Percentiles rank a stretch among this genome's conserved stretches.
phyloP scores from a whole-genome alignment of 2,797 vertebrate genomes.

The Sciurus carolinensis region DNA sequence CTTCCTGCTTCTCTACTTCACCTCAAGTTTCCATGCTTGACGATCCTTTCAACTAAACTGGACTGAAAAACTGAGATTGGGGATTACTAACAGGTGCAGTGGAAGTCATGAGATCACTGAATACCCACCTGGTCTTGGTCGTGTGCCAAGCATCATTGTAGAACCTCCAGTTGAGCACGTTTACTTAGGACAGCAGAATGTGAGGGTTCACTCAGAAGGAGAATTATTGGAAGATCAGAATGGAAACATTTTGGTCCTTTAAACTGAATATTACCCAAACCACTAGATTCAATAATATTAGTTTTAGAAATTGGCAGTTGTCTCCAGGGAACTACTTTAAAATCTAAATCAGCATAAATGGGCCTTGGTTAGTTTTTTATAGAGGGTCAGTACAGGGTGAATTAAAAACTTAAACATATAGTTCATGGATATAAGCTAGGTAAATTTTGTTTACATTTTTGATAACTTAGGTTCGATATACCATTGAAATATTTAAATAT shows the following conservation, averaged over 20 bases:
- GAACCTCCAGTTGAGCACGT: not conserved
- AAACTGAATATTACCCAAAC: conserved; percentile 22
- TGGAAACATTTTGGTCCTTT: conserved; percentile 46
- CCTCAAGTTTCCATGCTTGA: conserved; percentile 33
- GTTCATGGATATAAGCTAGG: conserved; percentile 53
- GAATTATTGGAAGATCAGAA: not conserved
- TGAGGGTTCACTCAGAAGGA: not conserved
- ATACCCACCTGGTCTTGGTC: not conserved
- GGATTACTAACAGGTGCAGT: not conserved
- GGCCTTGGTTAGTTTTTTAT: not conserved
- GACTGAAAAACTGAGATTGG: not conserved
- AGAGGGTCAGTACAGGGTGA: conserved; percentile 67
- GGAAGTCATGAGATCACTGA: not conserved
- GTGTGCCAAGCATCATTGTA: not conserved
- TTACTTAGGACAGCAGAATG: not conserved
- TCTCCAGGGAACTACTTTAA: conserved; percentile 39
- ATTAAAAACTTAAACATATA: conserved; percentile 45
- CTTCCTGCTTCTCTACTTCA: conserved; percentile 1
- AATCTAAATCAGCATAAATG: not conserved
- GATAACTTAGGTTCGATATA: conserved; percentile 58
- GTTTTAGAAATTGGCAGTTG: conserved; percentile 41
- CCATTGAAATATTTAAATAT: conserved; percentile 75
- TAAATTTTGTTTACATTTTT: conserved; percentile 79
- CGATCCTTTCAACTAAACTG: not conserved
- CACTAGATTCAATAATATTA: conserved; percentile 31